Evolutionary conservation across 2,797 vertebrate genomes (phyloP), one percentile per base, ranked within the genome.

Genomic region (Chloroceryle inda): DNA sequence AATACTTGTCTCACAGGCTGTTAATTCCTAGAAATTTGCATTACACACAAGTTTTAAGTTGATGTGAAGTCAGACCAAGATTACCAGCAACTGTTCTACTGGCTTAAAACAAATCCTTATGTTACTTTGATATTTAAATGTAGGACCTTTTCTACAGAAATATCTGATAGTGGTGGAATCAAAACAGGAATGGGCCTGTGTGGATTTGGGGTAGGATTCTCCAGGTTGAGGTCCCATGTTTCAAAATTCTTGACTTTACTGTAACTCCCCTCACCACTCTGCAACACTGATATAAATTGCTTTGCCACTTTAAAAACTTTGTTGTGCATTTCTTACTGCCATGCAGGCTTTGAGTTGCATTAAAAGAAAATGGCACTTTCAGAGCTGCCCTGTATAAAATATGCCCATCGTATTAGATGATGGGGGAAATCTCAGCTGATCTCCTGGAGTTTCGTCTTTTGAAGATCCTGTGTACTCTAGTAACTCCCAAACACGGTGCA

Each of bases 251-350:
- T 6, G 63, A 74, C 11, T 44, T 52, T 9, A 29, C 21, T 1
- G 0, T 44, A 27, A 38, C 19, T 62, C n/a, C 20, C 20, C 0
- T 35, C 18, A 5, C 10, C 1, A 2, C 42, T 72, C 19, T 44
- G n/a, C 52, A 45, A 9, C 24, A 13, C 29, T 33, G n/a, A 3
- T 2, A 11, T 11, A n/a, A 76, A 44, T 31, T 6, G 14, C 27
- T 84, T 63, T 73, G 40, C 23, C 23, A 8, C 71, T 45, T 71
- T 16, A 31, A 8, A 27, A 33, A 15, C 18, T 13, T 23, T n/a
- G 21, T 31, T 77, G 20, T 26, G 35, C 35, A 3, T 15, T 76
- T 37, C 35, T 61, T 15, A 37, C 42, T 91, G 44, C 26, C 11
- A 0, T 16, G 29, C 15, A 55, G 80, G 35, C 50, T 69, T 50